phyloP scores from a whole-genome alignment of 2,113 vertebrate species.

The Sprattus sprattus region DNA sequence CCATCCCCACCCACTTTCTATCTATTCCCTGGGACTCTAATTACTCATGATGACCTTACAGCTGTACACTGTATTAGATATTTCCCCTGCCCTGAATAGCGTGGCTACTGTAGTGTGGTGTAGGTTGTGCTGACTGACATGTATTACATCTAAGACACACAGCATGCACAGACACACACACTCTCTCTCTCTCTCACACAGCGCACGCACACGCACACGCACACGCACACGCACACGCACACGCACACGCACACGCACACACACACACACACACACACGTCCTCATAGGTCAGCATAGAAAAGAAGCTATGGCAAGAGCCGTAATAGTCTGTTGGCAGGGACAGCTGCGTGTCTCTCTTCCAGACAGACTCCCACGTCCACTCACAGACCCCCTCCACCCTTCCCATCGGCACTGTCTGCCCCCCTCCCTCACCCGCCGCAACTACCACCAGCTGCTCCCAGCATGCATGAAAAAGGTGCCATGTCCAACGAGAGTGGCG shows the following conservation, averaged over 20 bases:
- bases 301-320: background rate
- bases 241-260: background rate
- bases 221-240: background rate
- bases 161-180: background rate
- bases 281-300: background rate
- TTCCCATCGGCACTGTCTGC: background rate
- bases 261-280: background rate
- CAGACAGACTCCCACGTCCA: slow-evolving; percentile 27
- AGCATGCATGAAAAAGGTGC: slow-evolving; percentile 43
- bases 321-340: slow-evolving; percentile 28
- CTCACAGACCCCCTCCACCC: background rate
- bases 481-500: slow-evolving; percentile 36
- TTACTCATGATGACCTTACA: background rate
- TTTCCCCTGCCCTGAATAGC: background rate
- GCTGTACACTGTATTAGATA: background rate
- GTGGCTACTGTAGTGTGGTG: background rate
- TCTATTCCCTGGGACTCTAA: background rate
- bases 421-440: slow-evolving; percentile 23
- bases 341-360: slow-evolving; percentile 40
- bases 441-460: slow-evolving; percentile 41
- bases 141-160: background rate
- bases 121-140: background rate
- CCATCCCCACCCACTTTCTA: background rate
- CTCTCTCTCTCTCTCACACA: too few species aligned
- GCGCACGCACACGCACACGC: background rate